Percentiles rank a stretch among this genome's conserved stretches.
phyloP scores from a whole-genome alignment of 2,113 vertebrate species.

The human (Homo sapiens) region DNA sequence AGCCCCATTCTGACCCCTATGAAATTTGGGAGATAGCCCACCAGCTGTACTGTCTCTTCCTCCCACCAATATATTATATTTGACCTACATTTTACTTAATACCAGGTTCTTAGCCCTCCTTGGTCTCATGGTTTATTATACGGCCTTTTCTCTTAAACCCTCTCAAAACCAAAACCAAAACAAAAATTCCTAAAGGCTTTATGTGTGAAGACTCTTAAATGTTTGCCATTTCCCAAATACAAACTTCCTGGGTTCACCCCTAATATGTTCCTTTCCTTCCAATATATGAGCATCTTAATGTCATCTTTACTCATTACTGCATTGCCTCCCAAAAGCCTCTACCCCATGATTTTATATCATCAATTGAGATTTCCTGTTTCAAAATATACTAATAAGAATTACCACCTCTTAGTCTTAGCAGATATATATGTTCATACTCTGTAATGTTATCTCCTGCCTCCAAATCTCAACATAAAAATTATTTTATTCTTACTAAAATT shows the following conservation, averaged over 20 bases:
- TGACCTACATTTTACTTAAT: background rate
- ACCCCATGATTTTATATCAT: background rate
- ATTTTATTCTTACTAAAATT: background rate
- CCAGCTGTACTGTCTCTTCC: background rate
- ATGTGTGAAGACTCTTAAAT: background rate
- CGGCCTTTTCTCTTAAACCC: background rate
- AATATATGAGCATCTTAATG: background rate
- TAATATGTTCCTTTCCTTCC: background rate
- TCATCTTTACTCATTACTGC: background rate
- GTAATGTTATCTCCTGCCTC: accelerated
- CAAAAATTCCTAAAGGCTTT: background rate
- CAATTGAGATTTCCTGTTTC: background rate
- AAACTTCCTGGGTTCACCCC: background rate
- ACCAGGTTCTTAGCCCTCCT: background rate
- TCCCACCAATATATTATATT: background rate
- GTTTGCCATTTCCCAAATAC: background rate
- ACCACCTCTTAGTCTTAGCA: background rate
- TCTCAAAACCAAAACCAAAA: background rate
- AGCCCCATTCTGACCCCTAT: background rate
- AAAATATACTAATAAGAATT: background rate
- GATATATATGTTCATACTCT: background rate
- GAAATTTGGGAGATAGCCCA: background rate
- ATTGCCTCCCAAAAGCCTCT: background rate
- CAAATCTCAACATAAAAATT: background rate
- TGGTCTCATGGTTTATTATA: background rate